Conservation (phyloP, 2,888 invertebrate species). For the Chironomus riparius region DNA sequence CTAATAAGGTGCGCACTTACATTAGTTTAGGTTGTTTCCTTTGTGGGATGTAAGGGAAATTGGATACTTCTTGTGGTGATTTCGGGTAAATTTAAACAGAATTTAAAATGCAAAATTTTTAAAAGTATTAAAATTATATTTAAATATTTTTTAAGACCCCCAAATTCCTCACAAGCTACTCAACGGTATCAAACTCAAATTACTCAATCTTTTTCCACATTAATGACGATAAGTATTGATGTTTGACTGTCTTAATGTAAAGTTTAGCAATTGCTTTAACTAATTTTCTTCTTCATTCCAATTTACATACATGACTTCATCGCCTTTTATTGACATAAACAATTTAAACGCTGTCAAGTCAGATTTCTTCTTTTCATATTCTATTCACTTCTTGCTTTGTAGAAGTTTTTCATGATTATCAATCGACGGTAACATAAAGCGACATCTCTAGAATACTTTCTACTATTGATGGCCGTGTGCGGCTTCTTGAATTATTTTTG, state of each 20-base stretch:
- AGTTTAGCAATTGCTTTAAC: too few relatives aligned
- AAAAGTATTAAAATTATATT: too few relatives aligned
- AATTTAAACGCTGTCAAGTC: not conserved
- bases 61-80: not conserved
- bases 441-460: not conserved
- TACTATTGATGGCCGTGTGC: not conserved
- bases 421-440: not conserved
- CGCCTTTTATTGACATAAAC: not conserved
- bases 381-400: not conserved
- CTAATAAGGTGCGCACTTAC: not conserved
- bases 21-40: not conserved
- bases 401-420: not conserved
- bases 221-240: too few relatives aligned
- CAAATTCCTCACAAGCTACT: not conserved
- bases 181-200: not conserved
- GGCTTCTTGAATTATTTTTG: not conserved
- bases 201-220: not conserved
- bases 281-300: not conserved
- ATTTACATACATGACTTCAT: not conserved
- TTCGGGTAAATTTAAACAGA: not conserved
- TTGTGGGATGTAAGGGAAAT: not conserved
- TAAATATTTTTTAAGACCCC: not conserved
- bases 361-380: not conserved
- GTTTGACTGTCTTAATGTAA: too few relatives aligned
- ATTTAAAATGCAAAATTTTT: too few relatives aligned